Evolutionary conservation across 2,797 vertebrate genomes (phyloP).

Genomic region (Phrynocephalus guinanensis): DNA sequence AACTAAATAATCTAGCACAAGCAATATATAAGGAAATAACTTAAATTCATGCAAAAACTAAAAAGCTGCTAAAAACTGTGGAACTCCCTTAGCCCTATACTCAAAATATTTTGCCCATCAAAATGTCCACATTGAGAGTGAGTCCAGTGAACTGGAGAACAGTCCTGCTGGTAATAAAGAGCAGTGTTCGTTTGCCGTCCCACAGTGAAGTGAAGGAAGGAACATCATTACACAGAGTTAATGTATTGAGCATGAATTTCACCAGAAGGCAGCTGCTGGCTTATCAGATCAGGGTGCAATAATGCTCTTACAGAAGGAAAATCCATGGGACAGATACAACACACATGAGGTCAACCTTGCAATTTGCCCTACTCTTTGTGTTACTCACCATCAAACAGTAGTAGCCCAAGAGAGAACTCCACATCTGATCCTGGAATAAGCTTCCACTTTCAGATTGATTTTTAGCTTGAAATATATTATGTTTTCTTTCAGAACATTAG

Average conservation of each 20-base stretch:
- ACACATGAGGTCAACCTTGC: neutral
- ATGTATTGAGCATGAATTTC: neutral
- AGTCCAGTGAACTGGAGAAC: no score
- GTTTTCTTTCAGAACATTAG: neutral
- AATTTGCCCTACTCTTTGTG: neutral
- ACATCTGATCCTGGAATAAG: neutral
- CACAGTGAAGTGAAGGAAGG: neutral
- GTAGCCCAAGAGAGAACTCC: neutral
- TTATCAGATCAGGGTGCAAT: neutral
- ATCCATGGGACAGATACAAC: neutral
- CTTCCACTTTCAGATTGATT: slow-evolving; percentile 8
- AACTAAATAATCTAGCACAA: neutral
- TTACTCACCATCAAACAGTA: neutral
- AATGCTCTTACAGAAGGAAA: neutral
- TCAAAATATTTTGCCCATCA: no score
- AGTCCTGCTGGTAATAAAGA: no score
- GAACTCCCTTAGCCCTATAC: no score
- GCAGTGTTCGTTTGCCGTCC: no score
- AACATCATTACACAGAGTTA: neutral
- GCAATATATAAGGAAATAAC: neutral
- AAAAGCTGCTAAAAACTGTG: no score
- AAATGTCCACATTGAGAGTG: no score
- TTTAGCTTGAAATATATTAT: slow-evolving; percentile 14
- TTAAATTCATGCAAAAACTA: no score
- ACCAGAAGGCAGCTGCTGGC: neutral